Evolutionary conservation across 2,888 invertebrate genomes (phyloP), one percentile per base, ranked within the genome.

Genomic region (Philonicus albiceps): DNA sequence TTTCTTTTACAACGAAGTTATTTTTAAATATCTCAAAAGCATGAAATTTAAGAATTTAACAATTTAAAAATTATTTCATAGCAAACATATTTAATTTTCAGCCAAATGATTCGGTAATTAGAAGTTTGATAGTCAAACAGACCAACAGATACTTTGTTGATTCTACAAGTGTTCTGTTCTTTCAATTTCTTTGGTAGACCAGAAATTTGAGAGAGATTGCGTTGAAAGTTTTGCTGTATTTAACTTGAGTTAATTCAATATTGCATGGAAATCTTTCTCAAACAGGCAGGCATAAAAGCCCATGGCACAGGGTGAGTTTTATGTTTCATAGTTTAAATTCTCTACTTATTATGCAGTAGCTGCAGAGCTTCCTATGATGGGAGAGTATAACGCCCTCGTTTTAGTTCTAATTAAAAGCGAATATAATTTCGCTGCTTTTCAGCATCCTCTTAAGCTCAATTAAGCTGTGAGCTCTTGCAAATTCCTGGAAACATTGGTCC

Each of bases 401-500:
- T 53, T 78, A 27, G 49, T 78, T 49, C 49, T 78, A 78, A 78
- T 78, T 78, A 78, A 78, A 78, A 78, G 78, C 30, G 30, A 30
- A 22, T 43, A 30, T 31, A 43, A 78, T 43, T 49, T 78, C 34
- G 43, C 27, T 78, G 43, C 27, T 49, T 53, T 78, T n/a, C 30
- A 78, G 78, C 37, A 53, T 49, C 78, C 64, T 78, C 78, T 78
- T 49, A 78, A 78, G 78, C 30, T 78, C 78, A 78, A 78, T 78
- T 78, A 78, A 78, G 78, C 78, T 78, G 78, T 78, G 49, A 78
- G 81, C 81, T 55, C 55, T 55, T 81, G 34, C 27, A 55, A 81
- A 81, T 81, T 81, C 64, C 81, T 81, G 55, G 81, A 81, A 81
- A 55, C 81, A 64, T 55, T 55, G 81, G 81, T 55, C 7, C 81